These are phyloP conservation scores for Cremastinae sp. DNA, from an alignment of 2,888 invertebrate genomes.

Conservation along the genomic window DNA sequence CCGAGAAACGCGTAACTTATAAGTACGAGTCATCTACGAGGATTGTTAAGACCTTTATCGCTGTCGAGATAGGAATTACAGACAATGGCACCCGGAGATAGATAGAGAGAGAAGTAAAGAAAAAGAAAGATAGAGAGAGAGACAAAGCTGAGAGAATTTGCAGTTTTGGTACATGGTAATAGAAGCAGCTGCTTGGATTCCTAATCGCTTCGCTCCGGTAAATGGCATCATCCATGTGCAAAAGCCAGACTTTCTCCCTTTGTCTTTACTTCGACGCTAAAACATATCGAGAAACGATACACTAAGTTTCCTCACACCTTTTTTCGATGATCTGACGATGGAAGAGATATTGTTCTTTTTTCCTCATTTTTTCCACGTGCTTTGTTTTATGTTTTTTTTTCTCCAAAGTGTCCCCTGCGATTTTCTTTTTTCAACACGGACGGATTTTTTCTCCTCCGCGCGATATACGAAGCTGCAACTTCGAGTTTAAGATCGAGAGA, in stretches of 20 bases:
- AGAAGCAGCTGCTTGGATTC: constrained; percentile 53
- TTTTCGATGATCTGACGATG: neutral
- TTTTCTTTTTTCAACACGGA: too few species aligned
- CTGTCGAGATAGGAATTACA: constrained; percentile 3
- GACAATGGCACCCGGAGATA: constrained; percentile 3
- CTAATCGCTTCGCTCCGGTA: constrained; percentile 46
- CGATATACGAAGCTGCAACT: too few species aligned
- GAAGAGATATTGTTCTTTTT: neutral
- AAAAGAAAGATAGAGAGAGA: constrained; percentile 34
- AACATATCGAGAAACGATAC: too few species aligned
- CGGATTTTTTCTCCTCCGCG: too few species aligned
- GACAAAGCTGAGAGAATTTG: constrained; percentile 39
- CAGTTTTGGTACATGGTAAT: constrained; percentile 39
- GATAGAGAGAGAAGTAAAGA: neutral
- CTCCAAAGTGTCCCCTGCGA: neutral
- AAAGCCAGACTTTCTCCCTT: constrained; percentile 9
- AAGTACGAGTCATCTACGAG: constrained; percentile 38
- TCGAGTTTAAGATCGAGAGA: neutral
- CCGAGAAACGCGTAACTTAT: constrained; percentile 48
- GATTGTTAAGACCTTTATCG: constrained; percentile 8
- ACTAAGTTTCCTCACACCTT: too few species aligned
- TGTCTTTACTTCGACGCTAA: neutral
- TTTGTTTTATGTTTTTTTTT: too few species aligned
- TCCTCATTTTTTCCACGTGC: neutral
- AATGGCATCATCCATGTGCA: constrained; percentile 48